These are phyloP conservation scores for Oncorhynchus mykiss DNA, from an alignment of 2,113 vertebrate genomes.

Conservation along the genomic window DNA sequence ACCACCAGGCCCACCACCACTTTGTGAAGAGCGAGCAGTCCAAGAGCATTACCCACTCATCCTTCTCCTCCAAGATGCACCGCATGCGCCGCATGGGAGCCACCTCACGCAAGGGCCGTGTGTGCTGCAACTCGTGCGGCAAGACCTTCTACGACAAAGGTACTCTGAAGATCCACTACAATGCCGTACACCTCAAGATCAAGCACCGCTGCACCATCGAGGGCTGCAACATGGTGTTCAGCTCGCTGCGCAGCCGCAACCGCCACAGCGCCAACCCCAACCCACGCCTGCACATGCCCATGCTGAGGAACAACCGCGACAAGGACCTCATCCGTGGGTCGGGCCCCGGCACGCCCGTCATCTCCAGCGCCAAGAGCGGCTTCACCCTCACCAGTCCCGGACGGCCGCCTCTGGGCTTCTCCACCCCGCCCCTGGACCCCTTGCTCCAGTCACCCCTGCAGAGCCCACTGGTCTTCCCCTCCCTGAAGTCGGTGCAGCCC, in stretches of 20 bases:
- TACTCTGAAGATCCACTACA: slow-evolving; percentile 98
- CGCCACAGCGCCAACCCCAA: slow-evolving; percentile 98
- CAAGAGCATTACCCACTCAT: slow-evolving; percentile 76
- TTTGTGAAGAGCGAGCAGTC: slow-evolving; percentile 88
- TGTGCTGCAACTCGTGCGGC: slow-evolving; percentile 97
- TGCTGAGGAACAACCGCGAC: slow-evolving; percentile 98
- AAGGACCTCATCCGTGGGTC: slow-evolving; percentile 96
- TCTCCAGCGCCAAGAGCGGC: slow-evolving; percentile 91
- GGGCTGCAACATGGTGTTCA: slow-evolving; percentile 99
- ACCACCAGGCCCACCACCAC: slow-evolving; percentile 78
- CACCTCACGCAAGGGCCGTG: slow-evolving; percentile 95
- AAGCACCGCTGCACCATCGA: slow-evolving; percentile 98
- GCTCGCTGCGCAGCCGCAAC: slow-evolving; percentile 95
- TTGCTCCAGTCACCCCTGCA: slow-evolving; percentile 91
- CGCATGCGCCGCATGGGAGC: slow-evolving; percentile 96
- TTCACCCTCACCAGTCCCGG: slow-evolving; percentile 95
- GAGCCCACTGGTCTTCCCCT: slow-evolving; percentile 91
- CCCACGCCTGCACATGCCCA: slow-evolving; percentile 97
- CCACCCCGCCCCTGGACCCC: slow-evolving; percentile 91
- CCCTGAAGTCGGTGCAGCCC: slow-evolving; percentile 95
- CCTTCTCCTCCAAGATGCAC: slow-evolving; percentile 94
- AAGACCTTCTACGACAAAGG: slow-evolving; percentile 99
- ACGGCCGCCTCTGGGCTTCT: slow-evolving; percentile 91
- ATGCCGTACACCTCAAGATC: slow-evolving; percentile 97
- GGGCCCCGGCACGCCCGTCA: slow-evolving; percentile 88